A percentile compares a stretch with the other conserved stretches of the same genome.
Conservation (phyloP, 2,113 vertebrate genomes). For the Ariopsis seemanni region DNA sequence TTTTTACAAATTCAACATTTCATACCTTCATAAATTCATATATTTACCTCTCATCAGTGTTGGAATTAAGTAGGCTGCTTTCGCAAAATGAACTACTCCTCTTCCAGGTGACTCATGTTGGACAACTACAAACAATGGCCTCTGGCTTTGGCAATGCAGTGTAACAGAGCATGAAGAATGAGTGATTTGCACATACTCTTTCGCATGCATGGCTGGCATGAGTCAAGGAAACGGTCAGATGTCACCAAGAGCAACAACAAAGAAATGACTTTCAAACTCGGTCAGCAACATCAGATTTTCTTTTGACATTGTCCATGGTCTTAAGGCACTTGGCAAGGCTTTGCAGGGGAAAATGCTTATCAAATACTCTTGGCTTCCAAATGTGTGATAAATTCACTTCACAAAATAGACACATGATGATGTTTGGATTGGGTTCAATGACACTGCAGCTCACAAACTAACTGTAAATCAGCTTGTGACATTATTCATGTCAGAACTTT, state of each 20-base stretch:
- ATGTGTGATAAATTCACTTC: neutral
- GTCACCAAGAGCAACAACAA: constrained; percentile 23
- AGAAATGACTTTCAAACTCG: constrained; percentile 26
- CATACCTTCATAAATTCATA: neutral
- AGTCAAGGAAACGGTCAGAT: constrained; percentile 19
- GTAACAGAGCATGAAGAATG: constrained; percentile 3
- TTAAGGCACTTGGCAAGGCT: neutral
- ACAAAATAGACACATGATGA: neutral
- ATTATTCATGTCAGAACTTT: neutral
- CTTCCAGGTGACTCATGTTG: neutral
- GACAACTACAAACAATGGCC: constrained; percentile 21
- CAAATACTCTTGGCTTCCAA: neutral
- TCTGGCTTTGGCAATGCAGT: constrained; percentile 13
- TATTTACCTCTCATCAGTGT: constrained; percentile 8
- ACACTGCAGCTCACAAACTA: neutral
- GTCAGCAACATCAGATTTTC: neutral
- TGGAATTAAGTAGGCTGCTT: constrained; percentile 2
- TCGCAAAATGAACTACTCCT: constrained; percentile 10
- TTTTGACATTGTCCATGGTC: neutral
- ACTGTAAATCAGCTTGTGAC: neutral
- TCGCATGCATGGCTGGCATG: neutral
- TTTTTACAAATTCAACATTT: no score
- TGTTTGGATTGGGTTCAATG: neutral
- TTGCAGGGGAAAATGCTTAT: neutral
- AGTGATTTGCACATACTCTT: constrained; percentile 15